phyloP scores from a whole-genome alignment of 2,113 vertebrate genomes.

The Xyrauchen texanus region DNA sequence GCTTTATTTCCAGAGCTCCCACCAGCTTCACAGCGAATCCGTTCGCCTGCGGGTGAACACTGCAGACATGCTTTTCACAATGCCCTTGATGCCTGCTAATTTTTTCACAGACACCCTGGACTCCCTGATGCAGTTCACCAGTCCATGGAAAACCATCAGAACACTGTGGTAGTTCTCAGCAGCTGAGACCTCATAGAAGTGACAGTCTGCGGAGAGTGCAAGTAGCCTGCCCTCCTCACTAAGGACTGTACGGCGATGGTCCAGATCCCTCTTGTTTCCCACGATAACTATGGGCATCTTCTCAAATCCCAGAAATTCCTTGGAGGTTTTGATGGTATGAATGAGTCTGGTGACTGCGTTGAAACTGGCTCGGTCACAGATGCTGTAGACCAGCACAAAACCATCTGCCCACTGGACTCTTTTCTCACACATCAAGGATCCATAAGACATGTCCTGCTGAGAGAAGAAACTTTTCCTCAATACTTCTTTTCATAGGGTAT shows the following conservation, averaged over 20 bases:
- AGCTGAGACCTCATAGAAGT: conserved; percentile 69
- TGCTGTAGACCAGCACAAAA: conserved; percentile 85
- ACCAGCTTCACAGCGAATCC: conserved; percentile 74
- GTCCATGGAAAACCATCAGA: conserved; percentile 67
- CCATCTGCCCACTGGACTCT: conserved; percentile 85
- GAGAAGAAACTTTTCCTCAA: background rate
- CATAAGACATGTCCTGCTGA: conserved; percentile 67
- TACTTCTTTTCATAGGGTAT: background rate
- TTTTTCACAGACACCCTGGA: conserved; percentile 58
- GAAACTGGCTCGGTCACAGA: conserved; percentile 86
- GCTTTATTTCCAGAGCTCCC: background rate
- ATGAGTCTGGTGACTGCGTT: conserved; percentile 75
- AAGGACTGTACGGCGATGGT: conserved; percentile 62
- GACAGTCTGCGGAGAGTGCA: conserved; percentile 61
- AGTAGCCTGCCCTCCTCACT: conserved; percentile 66
- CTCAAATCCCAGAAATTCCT: conserved; percentile 71
- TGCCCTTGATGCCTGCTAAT: conserved; percentile 59
- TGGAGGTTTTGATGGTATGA: conserved; percentile 78
- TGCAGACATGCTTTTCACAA: conserved; percentile 69
- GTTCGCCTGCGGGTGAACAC: conserved; percentile 63
- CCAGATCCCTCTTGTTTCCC: conserved; percentile 71
- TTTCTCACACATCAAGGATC: conserved; percentile 73
- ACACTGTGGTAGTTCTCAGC: conserved; percentile 70
- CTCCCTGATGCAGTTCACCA: conserved; percentile 61
- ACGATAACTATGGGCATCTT: conserved; percentile 70